These are phyloP conservation scores for Ecliptopera silaceata DNA, from an alignment of 2,888 invertebrate genomes.

Conservation along the genomic window DNA sequence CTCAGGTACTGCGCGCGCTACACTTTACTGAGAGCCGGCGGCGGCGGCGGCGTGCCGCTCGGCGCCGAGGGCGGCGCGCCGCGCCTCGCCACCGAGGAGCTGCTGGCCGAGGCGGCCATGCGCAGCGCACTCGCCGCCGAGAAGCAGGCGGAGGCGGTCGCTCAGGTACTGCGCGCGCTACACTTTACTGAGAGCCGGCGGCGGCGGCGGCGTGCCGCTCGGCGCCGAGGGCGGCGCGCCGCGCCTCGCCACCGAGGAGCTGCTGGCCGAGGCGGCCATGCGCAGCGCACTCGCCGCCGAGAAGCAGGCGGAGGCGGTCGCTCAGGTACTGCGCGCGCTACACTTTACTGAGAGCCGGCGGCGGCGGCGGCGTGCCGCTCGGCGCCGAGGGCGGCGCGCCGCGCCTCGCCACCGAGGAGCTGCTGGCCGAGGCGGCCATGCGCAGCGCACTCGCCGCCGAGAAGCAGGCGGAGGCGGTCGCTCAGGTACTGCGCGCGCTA, in stretches of 20 bases:
- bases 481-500: conserved; percentile 19
- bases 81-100: conserved; percentile 65
- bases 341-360: no score
- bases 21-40: no score
- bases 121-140: conserved; percentile 73
- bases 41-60: conserved; percentile 29
- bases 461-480: conserved; percentile 72
- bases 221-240: conserved; percentile 27
- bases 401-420: conserved; percentile 65
- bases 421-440: conserved; percentile 76
- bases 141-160: conserved; percentile 72
- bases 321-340: conserved; percentile 19
- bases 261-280: conserved; percentile 76
- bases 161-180: conserved; percentile 19
- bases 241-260: conserved; percentile 65
- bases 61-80: conserved; percentile 27
- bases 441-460: conserved; percentile 73
- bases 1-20: conserved; percentile 19
- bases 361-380: conserved; percentile 29
- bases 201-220: conserved; percentile 29
- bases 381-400: conserved; percentile 27
- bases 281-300: conserved; percentile 73
- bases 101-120: conserved; percentile 76
- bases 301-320: conserved; percentile 72
- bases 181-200: no score